Conservation (phyloP, 2,888 invertebrate species). For the Lobophora halterata region DNA sequence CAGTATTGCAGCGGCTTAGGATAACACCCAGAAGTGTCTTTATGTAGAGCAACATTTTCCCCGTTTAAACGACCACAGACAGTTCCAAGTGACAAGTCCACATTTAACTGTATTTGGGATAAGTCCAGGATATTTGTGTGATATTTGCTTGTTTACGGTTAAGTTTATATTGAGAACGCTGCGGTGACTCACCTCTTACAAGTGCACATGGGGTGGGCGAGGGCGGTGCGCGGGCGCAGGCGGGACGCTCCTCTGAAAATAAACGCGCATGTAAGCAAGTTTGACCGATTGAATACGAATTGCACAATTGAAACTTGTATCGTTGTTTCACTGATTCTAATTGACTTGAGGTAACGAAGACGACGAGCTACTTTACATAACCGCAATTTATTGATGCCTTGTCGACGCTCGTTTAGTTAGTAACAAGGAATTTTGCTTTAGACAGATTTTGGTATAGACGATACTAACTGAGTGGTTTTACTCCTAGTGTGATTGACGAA, state of each 20-base stretch:
- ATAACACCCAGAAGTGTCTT: slow-evolving; percentile 14
- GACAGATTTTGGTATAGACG: no score
- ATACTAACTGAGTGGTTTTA: no score
- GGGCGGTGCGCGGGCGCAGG: slow-evolving; percentile 51
- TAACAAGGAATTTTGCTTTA: slow-evolving; percentile 1
- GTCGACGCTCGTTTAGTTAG: slow-evolving; percentile 1
- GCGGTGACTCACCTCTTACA: slow-evolving; percentile 76
- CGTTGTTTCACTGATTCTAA: slow-evolving; percentile 19
- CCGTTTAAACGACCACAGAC: slow-evolving; percentile 16
- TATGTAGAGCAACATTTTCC: slow-evolving; percentile 6
- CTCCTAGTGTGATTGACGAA: no score
- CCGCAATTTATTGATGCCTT: slow-evolving; percentile 14
- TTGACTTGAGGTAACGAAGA: slow-evolving; percentile 8
- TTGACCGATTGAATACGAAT: slow-evolving; percentile 27
- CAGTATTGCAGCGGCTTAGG: slow-evolving; percentile 6
- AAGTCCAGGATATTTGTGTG: slow-evolving; percentile 17
- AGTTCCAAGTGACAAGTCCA: slow-evolving; percentile 19
- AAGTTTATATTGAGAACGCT: slow-evolving; percentile 40
- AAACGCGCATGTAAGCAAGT: slow-evolving; percentile 26
- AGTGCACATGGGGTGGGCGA: slow-evolving; percentile 64
- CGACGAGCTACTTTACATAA: slow-evolving; percentile 11
- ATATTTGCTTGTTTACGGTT: slow-evolving; percentile 15
- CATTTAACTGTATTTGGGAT: slow-evolving; percentile 18
- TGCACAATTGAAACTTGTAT: slow-evolving; percentile 20
- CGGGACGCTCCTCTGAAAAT: slow-evolving; percentile 63